These are phyloP conservation scores for Rhabdornis inornatus DNA, from an alignment of 2,113 vertebrate genomes.

Conservation along the genomic window DNA sequence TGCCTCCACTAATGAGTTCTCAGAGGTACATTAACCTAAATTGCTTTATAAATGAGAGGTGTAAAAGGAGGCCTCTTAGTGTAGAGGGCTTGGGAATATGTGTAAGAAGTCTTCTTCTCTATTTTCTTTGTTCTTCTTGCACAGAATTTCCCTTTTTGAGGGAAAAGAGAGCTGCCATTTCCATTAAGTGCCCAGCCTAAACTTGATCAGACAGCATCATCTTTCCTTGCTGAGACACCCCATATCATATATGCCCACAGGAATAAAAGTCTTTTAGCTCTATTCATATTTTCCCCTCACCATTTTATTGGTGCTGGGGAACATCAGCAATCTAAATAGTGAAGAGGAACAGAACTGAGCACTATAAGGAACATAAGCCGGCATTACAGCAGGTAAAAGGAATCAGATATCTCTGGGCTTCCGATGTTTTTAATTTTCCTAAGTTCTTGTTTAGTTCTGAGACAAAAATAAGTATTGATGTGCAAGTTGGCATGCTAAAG, in stretches of 20 bases:
- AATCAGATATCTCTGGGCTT: neutral
- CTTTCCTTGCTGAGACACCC: neutral
- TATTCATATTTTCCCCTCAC: neutral
- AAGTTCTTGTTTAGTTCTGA: neutral
- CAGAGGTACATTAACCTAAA: constrained; percentile 22
- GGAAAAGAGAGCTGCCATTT: neutral
- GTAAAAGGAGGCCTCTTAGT: neutral
- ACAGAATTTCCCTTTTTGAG: neutral
- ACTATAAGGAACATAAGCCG: neutral
- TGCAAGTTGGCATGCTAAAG: neutral
- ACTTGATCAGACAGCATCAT: rapidly evolving
- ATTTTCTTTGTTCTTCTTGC: neutral
- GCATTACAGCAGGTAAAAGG: neutral
- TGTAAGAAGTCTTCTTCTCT: neutral
- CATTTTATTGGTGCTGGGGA: neutral
- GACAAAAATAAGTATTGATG: neutral
- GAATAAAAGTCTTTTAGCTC: neutral
- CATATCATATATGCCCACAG: neutral
- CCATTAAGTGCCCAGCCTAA: neutral
- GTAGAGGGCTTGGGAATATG: neutral
- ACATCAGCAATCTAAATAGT: neutral
- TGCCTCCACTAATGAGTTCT: constrained; percentile 17
- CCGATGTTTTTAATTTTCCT: neutral
- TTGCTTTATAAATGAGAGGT: neutral
- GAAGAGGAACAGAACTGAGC: neutral